Percentiles rank a stretch among this genome's conserved stretches.
phyloP scores from a whole-genome alignment of 2,797 vertebrate species.

The Sebastes hopkinsi region DNA sequence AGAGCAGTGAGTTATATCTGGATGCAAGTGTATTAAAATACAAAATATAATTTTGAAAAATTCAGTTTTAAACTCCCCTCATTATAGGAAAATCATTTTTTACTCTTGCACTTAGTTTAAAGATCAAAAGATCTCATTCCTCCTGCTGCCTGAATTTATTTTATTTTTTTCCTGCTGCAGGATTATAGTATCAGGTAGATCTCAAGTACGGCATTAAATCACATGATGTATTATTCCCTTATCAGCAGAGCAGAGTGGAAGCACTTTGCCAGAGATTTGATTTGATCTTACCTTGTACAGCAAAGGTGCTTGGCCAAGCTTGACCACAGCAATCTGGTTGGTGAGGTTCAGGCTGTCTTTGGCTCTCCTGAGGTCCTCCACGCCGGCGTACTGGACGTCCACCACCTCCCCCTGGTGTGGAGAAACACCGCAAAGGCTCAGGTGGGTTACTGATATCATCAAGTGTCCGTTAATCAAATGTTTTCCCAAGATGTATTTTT shows the following conservation, averaged over 20 bases:
- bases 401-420: slow-evolving; percentile 87
- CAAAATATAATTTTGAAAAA: not conserved
- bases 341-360: slow-evolving; percentile 80
- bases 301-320: slow-evolving; percentile 90
- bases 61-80: not conserved
- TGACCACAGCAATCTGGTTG: slow-evolving; percentile 90
- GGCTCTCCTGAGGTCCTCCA: slow-evolving; percentile 83
- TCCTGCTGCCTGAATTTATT: not conserved
- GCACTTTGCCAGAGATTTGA: not conserved
- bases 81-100: not conserved
- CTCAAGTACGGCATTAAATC: not conserved
- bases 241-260: not conserved
- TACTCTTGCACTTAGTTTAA: slow-evolving; percentile 4
- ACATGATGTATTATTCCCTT: not conserved
- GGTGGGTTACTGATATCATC: not conserved
- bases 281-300: slow-evolving; percentile 88
- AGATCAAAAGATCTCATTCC: slow-evolving; percentile 12
- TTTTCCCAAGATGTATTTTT: not conserved
- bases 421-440: slow-evolving; percentile 10
- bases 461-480: not conserved
- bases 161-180: not conserved
- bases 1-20: not conserved
- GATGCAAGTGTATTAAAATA: not conserved
- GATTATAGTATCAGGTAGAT: slow-evolving; percentile 17
- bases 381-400: slow-evolving; percentile 89